Conservation (phyloP, 2,797 vertebrate species). For the Phrynocephalus forsythii region DNA sequence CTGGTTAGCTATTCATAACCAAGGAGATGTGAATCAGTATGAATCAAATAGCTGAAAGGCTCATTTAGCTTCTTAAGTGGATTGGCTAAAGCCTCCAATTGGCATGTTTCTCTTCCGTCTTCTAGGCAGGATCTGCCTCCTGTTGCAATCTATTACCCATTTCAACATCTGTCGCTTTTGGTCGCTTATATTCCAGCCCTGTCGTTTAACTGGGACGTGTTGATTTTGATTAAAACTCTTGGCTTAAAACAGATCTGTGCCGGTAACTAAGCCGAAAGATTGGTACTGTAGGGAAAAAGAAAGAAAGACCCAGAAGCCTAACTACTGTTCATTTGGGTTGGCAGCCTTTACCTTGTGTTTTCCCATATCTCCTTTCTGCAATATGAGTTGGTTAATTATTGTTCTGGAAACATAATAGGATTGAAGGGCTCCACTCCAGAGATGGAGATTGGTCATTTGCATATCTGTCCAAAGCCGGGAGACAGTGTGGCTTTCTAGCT, state of each 20-base stretch:
- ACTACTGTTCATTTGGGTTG: constrained; percentile 39
- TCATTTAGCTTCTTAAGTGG: constrained; percentile 66
- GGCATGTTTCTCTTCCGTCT: constrained; percentile 54
- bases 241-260: constrained; percentile 22
- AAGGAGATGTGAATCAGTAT: constrained; percentile 55
- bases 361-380: constrained; percentile 26
- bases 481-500: not conserved
- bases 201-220: constrained; percentile 6
- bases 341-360: constrained; percentile 18
- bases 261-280: constrained; percentile 33
- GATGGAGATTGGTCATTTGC: not conserved
- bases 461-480: not conserved
- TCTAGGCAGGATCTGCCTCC: constrained; percentile 57
- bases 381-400: constrained; percentile 39
- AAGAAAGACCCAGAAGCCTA: constrained; percentile 2
- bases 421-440: constrained; percentile 56
- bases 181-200: constrained; percentile 37
- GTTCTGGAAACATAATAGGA: constrained; percentile 73
- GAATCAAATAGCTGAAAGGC: constrained; percentile 68
- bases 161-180: constrained; percentile 54
- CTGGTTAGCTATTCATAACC: constrained; percentile 57
- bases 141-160: constrained; percentile 57
- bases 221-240: constrained; percentile 49
- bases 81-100: constrained; percentile 63
- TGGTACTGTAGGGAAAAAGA: not conserved